Evolutionary conservation across 2,113 vertebrate species (phyloP).

Genomic region (Pollachius pollachius): DNA sequence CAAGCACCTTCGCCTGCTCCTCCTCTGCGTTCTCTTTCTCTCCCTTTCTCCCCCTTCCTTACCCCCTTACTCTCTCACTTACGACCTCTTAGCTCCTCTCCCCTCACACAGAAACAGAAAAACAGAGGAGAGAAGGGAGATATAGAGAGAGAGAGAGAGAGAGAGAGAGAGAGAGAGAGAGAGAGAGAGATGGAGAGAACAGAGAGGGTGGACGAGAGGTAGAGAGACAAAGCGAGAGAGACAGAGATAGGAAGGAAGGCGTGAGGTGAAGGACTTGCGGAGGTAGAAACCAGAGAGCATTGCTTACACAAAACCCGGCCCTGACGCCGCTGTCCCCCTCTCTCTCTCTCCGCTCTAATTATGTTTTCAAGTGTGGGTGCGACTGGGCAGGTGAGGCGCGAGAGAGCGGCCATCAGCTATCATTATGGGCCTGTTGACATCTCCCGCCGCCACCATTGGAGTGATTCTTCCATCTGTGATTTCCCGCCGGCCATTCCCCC

Average conservation of each 20-base stretch:
- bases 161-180: neutral
- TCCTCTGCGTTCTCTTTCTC: slow-evolving; percentile 29
- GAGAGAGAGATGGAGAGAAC: no score
- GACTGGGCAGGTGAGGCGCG: slow-evolving; percentile 62
- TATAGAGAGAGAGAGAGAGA: slow-evolving; percentile 59
- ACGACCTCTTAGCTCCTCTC: slow-evolving; percentile 42
- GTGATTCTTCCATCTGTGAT: neutral
- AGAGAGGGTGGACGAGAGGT: no score
- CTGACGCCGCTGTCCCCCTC: slow-evolving; percentile 59
- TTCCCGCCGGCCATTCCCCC: no score
- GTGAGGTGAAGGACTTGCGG: slow-evolving; percentile 42
- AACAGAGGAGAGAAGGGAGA: slow-evolving; percentile 55
- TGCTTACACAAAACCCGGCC: slow-evolving; percentile 66
- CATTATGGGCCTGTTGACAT: slow-evolving; percentile 79
- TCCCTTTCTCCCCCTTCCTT: slow-evolving; percentile 22
- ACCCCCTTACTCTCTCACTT: neutral
- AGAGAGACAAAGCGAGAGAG: no score
- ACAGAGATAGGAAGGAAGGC: no score
- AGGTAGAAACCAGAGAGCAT: slow-evolving; percentile 73
- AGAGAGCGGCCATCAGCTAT: slow-evolving; percentile 73
- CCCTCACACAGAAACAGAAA: slow-evolving; percentile 10
- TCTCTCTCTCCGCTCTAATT: slow-evolving; percentile 85
- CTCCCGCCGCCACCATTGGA: slow-evolving; percentile 13
- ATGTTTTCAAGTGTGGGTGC: slow-evolving; percentile 72
- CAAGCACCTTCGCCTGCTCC: slow-evolving; percentile 93